Conservation (phyloP, 1,140 invertebrate species). For the Drosophila pachea region DNA sequence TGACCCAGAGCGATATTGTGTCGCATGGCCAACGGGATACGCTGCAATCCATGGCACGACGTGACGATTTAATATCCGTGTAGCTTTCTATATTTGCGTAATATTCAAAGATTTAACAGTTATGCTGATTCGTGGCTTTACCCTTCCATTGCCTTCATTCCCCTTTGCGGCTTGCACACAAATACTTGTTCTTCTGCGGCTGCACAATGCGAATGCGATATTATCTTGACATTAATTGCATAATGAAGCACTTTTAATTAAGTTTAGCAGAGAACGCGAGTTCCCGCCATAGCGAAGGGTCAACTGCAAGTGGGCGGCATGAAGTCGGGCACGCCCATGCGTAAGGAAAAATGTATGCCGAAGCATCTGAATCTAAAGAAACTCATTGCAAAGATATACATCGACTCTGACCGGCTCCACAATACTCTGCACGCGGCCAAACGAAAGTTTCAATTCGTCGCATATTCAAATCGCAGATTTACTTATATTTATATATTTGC, state of each 20-base stretch:
- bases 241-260: conserved; percentile 77
- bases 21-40: neutral
- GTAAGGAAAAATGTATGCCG: neutral
- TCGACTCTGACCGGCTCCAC: neutral
- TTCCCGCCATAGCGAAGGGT: conserved; percentile 15
- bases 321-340: conserved; percentile 1
- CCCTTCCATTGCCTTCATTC: neutral
- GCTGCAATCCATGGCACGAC: neutral
- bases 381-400: neutral
- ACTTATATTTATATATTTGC: too few relatives aligned
- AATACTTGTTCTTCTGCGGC: conserved; percentile 7
- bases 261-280: conserved; percentile 60
- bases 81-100: too few relatives aligned
- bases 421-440: neutral
- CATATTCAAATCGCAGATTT: too few relatives aligned
- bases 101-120: too few relatives aligned
- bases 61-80: neutral
- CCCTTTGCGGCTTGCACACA: conserved; percentile 6
- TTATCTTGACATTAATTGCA: conserved; percentile 74
- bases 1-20: conserved; percentile 26
- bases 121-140: too few relatives aligned
- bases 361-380: conserved; percentile 1
- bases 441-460: neutral
- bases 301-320: neutral
- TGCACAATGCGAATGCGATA: conserved; percentile 58